Conservation (phyloP, 2,888 invertebrate genomes). For the Phyto melanocephala region DNA sequence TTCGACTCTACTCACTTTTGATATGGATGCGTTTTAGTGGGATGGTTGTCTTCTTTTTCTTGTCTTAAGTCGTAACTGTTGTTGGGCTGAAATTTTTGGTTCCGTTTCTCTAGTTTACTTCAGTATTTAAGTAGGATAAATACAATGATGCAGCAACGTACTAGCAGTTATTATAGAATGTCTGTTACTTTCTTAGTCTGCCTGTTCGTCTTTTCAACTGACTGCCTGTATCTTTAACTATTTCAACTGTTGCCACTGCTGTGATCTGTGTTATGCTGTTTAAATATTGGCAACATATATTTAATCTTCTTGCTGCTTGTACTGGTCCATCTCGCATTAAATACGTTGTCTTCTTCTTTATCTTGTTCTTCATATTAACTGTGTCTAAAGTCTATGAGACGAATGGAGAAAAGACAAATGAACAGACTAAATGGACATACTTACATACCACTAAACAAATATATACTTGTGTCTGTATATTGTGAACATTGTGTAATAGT, state of each 20-base stretch:
- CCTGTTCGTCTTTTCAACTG: neutral
- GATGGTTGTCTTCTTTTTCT: slow-evolving; percentile 31
- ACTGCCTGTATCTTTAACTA: slow-evolving; percentile 18
- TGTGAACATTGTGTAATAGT: slow-evolving; percentile 42
- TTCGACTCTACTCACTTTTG: neutral
- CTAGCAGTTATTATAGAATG: slow-evolving; percentile 36
- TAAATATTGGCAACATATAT: slow-evolving; percentile 59
- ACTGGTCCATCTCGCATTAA: neutral
- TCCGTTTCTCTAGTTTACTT: slow-evolving; percentile 30
- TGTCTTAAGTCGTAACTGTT: slow-evolving; percentile 25
- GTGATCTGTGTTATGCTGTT: slow-evolving; percentile 56
- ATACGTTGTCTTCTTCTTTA: neutral
- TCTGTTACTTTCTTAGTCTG: neutral
- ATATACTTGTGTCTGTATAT: neutral
- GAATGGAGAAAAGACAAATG: slow-evolving; percentile 41
- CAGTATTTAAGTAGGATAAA: neutral
- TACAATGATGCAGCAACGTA: slow-evolving; percentile 4
- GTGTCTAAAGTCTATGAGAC: slow-evolving; percentile 32
- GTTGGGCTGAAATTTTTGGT: slow-evolving; percentile 31
- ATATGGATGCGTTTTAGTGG: slow-evolving; percentile 4
- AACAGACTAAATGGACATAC: slow-evolving; percentile 24
- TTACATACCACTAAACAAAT: neutral
- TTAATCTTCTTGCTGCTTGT: slow-evolving; percentile 52
- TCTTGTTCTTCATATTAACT: slow-evolving; percentile 12
- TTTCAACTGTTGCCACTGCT: slow-evolving; percentile 53